Base-by-base conservation (phyloP, 2,888 invertebrate species). In the Cheilosia vernalis region DNA sequence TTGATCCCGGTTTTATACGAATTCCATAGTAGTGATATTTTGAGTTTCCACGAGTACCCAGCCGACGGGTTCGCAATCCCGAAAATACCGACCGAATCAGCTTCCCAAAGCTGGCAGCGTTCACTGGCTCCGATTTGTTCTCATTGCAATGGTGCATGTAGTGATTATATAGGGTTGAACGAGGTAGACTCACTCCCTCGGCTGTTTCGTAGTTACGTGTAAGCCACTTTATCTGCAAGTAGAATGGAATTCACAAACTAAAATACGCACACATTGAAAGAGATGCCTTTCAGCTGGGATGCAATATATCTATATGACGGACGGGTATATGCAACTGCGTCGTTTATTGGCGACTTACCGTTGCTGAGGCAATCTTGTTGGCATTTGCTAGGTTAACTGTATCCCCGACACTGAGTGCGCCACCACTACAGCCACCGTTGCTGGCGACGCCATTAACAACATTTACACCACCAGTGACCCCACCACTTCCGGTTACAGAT, bases 1-100 rank as follows among this genome's bases (percentile, higher is more conserved):
- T 93, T 2, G 97, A 97, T 76, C 95, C 96, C 0, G 97, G 97
- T 92, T 99, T 99, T 73, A 99, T 97, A 42, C 99, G 94, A 88
- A 99, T 99, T n/a, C 99, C 99, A 93, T 99, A 99, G 93, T 99
- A 99, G 93, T 99, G 99, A 92, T 99, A 99, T 92, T 99, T 99
- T 33, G 98, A 99, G 93, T 99, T 99, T 42, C 99, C 99, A 89
- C 97, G 95, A 3, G 99, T 99, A 87, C 99, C 99, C 56, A 99
- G 94, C 70, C 99, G 94, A 88, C 98, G 93, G 17, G 99, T 99
- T 87, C 98, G 94, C 89, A 99, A 94, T 19, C 99, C 99, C 88
- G 98, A 94, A 93, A 99, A 99, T 84, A 99, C 99, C 3, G 99
- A 98, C 81, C 99, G 95, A 90, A 99, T 99, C 51, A 99, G 94